Conservation (phyloP, 2,113 vertebrate genomes). For the Perca flavescens region DNA sequence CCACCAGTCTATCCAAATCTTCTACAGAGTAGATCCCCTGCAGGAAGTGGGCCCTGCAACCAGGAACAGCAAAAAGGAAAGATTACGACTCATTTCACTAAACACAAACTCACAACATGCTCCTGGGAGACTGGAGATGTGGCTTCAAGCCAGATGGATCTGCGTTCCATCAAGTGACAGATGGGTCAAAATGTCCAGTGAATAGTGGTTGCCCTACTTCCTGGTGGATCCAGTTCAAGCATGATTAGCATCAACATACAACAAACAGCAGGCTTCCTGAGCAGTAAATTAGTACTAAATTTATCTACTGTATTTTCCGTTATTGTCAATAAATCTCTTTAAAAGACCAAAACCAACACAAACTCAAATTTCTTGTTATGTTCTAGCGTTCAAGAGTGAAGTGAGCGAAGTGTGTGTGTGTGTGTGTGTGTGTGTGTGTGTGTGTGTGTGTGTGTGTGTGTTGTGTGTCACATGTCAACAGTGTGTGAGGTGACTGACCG, state of each 20-base stretch:
- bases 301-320: too few species aligned
- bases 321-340: background rate
- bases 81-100: background rate
- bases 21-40: conserved; percentile 85
- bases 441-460: background rate
- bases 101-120: background rate
- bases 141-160: background rate
- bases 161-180: background rate
- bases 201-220: background rate
- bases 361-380: background rate
- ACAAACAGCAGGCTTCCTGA: background rate
- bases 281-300: too few species aligned
- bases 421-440: background rate
- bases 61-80: conserved; percentile 18
- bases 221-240: background rate
- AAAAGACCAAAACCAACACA: background rate
- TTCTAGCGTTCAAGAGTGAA: background rate
- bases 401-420: background rate
- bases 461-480: background rate
- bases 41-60: conserved; percentile 89
- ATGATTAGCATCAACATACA: background rate
- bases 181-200: background rate
- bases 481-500: conserved; percentile 78
- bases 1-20: conserved; percentile 81
- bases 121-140: background rate